These are phyloP conservation scores for Metopia argyrocephala DNA, from an alignment of 2,888 invertebrate species.

Conservation along the genomic window DNA sequence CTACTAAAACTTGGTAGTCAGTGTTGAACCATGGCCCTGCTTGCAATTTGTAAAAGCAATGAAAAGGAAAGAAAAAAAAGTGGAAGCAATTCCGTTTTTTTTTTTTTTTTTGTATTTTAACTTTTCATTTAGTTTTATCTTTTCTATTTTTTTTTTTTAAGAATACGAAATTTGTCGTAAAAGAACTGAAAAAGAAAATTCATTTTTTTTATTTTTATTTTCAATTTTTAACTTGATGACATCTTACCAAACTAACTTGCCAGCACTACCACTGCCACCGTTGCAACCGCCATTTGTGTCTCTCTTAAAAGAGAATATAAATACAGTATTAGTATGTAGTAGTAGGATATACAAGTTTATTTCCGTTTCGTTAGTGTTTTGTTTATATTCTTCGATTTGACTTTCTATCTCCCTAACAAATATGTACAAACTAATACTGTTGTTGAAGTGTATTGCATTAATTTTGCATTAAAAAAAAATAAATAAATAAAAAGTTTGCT, in stretches of 20 bases:
- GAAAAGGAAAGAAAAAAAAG: conserved; percentile 10
- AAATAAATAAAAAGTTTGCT: neutral
- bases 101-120: conserved; percentile 5
- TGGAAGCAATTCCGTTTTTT: neutral
- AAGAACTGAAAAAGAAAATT: conserved; percentile 7
- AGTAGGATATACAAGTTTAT: conserved; percentile 50
- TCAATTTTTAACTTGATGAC: conserved; percentile 54
- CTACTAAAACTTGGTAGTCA: neutral
- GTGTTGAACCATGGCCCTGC: neutral
- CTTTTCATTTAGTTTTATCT: conserved; percentile 60
- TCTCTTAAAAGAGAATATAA: neutral
- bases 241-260: conserved; percentile 47
- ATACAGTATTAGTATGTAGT: neutral
- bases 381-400: conserved; percentile 8
- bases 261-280: neutral
- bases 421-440: neutral
- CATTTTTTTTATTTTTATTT: conserved; percentile 31
- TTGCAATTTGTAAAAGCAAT: conserved; percentile 13
- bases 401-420: no score
- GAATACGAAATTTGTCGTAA: conserved; percentile 33
- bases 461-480: conserved; percentile 46
- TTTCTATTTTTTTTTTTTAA: neutral
- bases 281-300: neutral
- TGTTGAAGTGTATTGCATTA: conserved; percentile 50
- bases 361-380: conserved; percentile 47